Evolutionary conservation across 2,113 vertebrate genomes (phyloP), one percentile per base, ranked within the genome.

Genomic region (Hoplias malabaricus): DNA sequence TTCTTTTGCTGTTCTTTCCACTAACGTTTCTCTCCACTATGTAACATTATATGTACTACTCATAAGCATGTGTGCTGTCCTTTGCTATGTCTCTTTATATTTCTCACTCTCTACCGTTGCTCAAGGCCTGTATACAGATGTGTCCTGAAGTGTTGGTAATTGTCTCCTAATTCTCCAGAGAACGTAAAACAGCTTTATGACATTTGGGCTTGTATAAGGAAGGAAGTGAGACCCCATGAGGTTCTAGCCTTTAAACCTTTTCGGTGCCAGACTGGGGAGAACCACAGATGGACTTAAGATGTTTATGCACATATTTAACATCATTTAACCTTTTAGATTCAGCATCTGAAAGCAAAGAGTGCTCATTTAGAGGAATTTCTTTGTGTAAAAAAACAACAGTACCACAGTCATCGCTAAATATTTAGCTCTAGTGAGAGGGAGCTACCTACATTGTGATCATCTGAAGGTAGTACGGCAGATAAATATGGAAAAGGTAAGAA

Each of bases 1-100:
- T 74, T 48, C 29, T 19, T 36, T 65, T 11, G 8, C n/a, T 65
- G 5, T 48, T 84, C 71, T 85, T 87, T 84, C 79, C 62, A 42
- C 31, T 19, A 66, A 69, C n/a, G 2, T 23, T 67, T 66, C 21
- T 50, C 23, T 68, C 3, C 2, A 1, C 9, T 1, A 1, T 14
- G 6, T 53, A 23, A 72, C 27, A 69, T 29, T 27, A 19, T 53
- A 23, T 29, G 21, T 6, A 63, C 36, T 12, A 21, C 5, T 31
- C 2, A 7, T 71, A 8, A 21, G 7, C 29, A 4, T 19, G 19
- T 42, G 29, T 46, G 11, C 14, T 25, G 36, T 50, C 25, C 36
- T 42, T 4, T 23, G 53, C 8, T 1, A 33, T 23, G 10, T 36
- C 34, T 10, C 4, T 67, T 78, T 78, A 70, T 74, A 36, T 67